A percentile compares a stretch with the other conserved stretches of the same genome.
These are phyloP conservation scores for Opisthocomus hoazin DNA, from an alignment of 2,113 vertebrate species.

Conservation along the genomic window DNA sequence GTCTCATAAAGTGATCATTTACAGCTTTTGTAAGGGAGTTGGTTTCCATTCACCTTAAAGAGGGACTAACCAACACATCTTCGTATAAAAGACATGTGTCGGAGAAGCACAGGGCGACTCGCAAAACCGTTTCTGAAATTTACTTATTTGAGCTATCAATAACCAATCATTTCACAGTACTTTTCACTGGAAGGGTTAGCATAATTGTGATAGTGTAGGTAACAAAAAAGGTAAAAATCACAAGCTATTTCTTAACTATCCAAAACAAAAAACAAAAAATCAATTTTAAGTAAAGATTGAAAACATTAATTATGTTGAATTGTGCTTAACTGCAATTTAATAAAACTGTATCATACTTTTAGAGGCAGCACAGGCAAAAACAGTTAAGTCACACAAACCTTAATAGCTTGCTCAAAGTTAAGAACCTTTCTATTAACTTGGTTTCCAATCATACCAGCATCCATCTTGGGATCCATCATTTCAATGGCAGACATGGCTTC, in stretches of 20 bases:
- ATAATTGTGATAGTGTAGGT: not conserved
- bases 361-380: not conserved
- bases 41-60: not conserved
- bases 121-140: not conserved
- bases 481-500: slow-evolving; percentile 99
- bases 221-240: not conserved
- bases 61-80: not conserved
- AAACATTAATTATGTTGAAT: not conserved
- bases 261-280: not conserved
- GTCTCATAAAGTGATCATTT: not conserved
- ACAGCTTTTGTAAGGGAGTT: not conserved
- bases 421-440: slow-evolving; percentile 98
- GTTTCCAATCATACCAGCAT: slow-evolving; percentile 99
- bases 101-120: not conserved
- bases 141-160: not conserved
- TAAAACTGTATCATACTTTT: not conserved
- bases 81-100: not conserved
- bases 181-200: not conserved
- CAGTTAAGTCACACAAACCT: slow-evolving; percentile 71
- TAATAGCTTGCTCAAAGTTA: slow-evolving; percentile 97
- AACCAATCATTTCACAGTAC: not conserved
- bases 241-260: not conserved
- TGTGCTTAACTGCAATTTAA: not conserved
- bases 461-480: slow-evolving; percentile 99
- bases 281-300: not conserved